Evolutionary conservation across 1,140 invertebrate genomes (phyloP), one percentile per base, ranked within the genome.

Genomic region (Drosophila oshimai): DNA sequence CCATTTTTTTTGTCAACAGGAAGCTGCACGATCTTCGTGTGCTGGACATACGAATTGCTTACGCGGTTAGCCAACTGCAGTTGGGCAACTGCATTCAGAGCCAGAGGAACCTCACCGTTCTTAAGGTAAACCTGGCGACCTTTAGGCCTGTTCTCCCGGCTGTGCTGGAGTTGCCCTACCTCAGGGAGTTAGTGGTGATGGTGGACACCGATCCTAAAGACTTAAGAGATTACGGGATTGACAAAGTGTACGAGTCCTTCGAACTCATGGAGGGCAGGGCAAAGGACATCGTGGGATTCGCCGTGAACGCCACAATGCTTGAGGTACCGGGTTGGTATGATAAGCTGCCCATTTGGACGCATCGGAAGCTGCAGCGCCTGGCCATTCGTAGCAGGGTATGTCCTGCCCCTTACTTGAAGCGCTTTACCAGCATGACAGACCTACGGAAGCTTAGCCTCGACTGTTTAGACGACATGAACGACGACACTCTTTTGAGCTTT

Each of bases 291-390:
- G 31, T 58, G 6, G 81, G 87, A 9, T 51, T 89, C 9, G 78
- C 88, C 4, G 81, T 89, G 4, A 87, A 89, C 64, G 78, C 34
- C 89, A 80, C 20, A n/a, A 78, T 89, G 67, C 88, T 87, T 0
- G 13, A 89, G n/a, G 74, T 75, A 9, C 60, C 68, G 0, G 78
- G 61, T 4, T 89, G 87, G 88, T 64, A 88, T 33, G 34, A 39
- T 0, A 26, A 80, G 10, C 42, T 89, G 22, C 54, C 69, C 12
- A 77, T 83, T 28, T 77, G 79, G 68, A 13, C 62, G 9, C 49
- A 83, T 46, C 39, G 13, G 0, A 80, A 74, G 15, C 53, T 89
- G 0, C 58, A 70, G 46, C 53, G 73, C 1, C 33, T 86, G 36
- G 78, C 78, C 15, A 74, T 89, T n/a, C 89, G 88, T 45, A 89